Conservation (phyloP, 2,797 vertebrate species). For the Labroides dimidiatus region DNA sequence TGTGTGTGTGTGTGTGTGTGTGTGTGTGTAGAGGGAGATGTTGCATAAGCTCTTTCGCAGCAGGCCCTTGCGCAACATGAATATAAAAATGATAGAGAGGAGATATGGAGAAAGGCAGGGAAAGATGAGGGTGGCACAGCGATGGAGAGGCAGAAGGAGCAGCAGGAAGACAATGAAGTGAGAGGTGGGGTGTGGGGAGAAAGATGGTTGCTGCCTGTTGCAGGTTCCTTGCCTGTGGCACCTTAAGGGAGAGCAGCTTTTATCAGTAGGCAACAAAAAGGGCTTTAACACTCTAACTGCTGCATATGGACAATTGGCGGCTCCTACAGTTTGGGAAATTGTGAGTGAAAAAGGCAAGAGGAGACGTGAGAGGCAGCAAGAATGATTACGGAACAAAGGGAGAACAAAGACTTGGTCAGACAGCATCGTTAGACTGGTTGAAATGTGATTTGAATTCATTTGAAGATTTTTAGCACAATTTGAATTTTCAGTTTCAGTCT, state of each 20-base stretch:
- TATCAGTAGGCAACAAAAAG: constrained; percentile 30
- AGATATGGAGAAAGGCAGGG: constrained; percentile 19
- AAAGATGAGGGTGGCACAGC: constrained; percentile 20
- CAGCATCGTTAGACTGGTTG: background rate
- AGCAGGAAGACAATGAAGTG: constrained; percentile 44
- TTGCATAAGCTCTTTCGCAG: constrained; percentile 60
- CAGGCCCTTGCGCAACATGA: constrained; percentile 44
- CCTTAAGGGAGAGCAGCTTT: constrained; percentile 30
- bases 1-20: constrained; percentile 5
- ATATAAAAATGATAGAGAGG: constrained; percentile 45
- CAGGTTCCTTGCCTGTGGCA: constrained; percentile 43
- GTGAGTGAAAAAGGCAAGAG: background rate
- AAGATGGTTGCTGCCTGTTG: constrained; percentile 28
- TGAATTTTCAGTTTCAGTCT: background rate
- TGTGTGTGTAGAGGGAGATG: constrained; percentile 13
- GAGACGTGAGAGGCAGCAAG: background rate
- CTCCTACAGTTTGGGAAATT: constrained; percentile 3
- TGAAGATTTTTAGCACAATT: background rate
- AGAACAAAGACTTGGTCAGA: background rate
- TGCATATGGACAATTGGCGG: constrained; percentile 23
- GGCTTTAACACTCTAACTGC: constrained; percentile 36
- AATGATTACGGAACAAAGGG: background rate
- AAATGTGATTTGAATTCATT: background rate
- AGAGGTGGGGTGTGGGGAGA: constrained; percentile 29
- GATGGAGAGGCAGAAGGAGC: constrained; percentile 33